These are phyloP conservation scores for Zophobas morio DNA, from an alignment of 1,140 invertebrate species.

Conservation along the genomic window DNA sequence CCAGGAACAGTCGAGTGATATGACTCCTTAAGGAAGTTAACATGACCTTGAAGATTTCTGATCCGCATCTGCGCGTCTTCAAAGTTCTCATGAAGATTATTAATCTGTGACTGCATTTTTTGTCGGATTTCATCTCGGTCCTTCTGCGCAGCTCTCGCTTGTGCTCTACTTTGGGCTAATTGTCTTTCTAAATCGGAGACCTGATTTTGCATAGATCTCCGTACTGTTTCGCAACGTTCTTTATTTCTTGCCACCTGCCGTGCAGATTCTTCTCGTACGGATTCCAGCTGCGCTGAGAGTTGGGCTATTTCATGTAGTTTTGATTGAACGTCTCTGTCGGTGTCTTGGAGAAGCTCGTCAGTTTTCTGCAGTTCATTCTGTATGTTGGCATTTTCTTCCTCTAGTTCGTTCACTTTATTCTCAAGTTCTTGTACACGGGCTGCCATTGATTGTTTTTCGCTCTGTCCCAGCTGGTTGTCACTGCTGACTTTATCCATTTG, in stretches of 20 bases:
- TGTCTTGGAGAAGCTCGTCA: slow-evolving; percentile 71
- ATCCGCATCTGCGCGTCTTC: slow-evolving; percentile 78
- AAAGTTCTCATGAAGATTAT: slow-evolving; percentile 77
- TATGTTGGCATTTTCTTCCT: slow-evolving; percentile 70
- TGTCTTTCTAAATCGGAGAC: slow-evolving; percentile 78
- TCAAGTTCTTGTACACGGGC: slow-evolving; percentile 67
- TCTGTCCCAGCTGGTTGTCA: slow-evolving; percentile 62
- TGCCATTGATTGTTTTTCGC: slow-evolving; percentile 65
- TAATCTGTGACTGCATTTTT: slow-evolving; percentile 79
- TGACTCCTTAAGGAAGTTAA: slow-evolving; percentile 75
- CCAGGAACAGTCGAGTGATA: slow-evolving; percentile 65
- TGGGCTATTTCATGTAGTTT: slow-evolving; percentile 74
- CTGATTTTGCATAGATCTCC: slow-evolving; percentile 74
- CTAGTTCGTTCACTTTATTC: slow-evolving; percentile 66
- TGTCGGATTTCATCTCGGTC: slow-evolving; percentile 78
- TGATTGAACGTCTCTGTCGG: slow-evolving; percentile 70
- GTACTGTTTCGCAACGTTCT: slow-evolving; percentile 74
- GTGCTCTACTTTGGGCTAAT: slow-evolving; percentile 74
- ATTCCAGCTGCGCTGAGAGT: slow-evolving; percentile 77
- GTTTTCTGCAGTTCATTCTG: slow-evolving; percentile 67
- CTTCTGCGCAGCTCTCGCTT: slow-evolving; percentile 75
- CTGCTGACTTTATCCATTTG: slow-evolving; percentile 64
- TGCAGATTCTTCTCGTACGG: slow-evolving; percentile 79
- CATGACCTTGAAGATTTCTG: slow-evolving; percentile 75
- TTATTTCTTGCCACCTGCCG: slow-evolving; percentile 73